Base-by-base conservation (phyloP, 2,888 invertebrate species). In the Disparrhopalites patrizii region DNA sequence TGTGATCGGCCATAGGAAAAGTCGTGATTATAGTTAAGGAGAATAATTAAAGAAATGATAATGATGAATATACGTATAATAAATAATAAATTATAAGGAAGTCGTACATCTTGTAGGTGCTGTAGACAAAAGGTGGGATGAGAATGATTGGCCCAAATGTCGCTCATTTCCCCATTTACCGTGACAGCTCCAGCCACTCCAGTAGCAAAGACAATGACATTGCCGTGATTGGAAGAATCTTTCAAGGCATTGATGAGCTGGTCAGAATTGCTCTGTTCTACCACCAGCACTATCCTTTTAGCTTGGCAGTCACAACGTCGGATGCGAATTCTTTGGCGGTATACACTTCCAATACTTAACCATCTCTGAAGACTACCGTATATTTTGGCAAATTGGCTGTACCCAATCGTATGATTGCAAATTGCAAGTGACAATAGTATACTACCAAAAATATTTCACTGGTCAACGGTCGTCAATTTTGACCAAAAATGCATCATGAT, bases 291-390 rank as follows among this genome's bases (percentile, higher is more conserved):
- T 15, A 82, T 79, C 36, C 81, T 78, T 2, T 79, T 77, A 0
- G 82, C 82, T 33, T 76, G 72, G 72, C 83, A 83, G 30, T 78
- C 76, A 1, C 78, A 73, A 82, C 76, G 71, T 83, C 83, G 0
- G 78, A 75, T 56, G 81, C 75, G 61, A 83, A 76, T 70, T 83
- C 82, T n/a, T 78, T 77, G 0, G 80, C 71, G 0, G 78, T 78
- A 77, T 83, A 83, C 28, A 78, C 72, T 73, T 83, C 83, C 50
- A 70, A n/a, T n/a, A n/a, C n/a, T n/a, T n/a, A n/a, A n/a, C n/a
- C n/a, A n/a, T n/a, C n/a, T n/a, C n/a, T n/a, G n/a, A n/a, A n/a
- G n/a, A n/a, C n/a, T n/a, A n/a, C n/a, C n/a, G n/a, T n/a, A n/a
- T n/a, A n/a, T n/a, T n/a, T n/a, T n/a, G n/a, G n/a, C n/a, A n/a